Evolutionary conservation across 1,140 invertebrate species (phyloP).

Genomic region (Yoshiicerus persimilis): DNA sequence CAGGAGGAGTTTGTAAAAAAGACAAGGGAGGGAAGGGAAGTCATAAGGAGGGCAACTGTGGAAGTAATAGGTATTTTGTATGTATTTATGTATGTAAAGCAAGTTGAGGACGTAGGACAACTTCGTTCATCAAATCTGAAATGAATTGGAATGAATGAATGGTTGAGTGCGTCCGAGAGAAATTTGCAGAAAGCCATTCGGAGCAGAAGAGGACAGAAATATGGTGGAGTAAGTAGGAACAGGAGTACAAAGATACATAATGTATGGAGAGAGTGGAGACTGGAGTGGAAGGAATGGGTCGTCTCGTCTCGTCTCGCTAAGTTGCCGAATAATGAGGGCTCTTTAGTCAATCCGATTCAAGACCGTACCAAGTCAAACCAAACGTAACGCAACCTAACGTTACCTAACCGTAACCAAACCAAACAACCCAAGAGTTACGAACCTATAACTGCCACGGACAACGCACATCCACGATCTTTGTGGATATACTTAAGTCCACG

Average conservation of each 20-base stretch:
- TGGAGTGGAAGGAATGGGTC: neutral
- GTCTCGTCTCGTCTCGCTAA: neutral
- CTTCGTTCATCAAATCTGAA: constrained; percentile 22
- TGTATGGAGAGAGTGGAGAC: neutral
- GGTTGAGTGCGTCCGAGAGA: neutral
- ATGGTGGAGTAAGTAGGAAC: neutral
- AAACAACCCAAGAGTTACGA: neutral
- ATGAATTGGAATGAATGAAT: constrained; percentile 27
- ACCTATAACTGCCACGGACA: neutral
- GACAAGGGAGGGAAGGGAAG: neutral
- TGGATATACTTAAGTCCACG: neutral
- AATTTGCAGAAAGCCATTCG: neutral
- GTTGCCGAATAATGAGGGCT: constrained; percentile 7
- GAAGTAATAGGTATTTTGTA: neutral
- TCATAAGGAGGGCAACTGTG: too few relatives aligned
- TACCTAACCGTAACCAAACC: neutral
- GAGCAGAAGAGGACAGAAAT: neutral
- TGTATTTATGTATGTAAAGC: neutral
- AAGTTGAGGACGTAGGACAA: neutral
- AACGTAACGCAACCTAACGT: neutral
- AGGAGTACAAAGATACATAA: neutral
- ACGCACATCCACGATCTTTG: neutral
- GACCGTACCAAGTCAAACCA: neutral
- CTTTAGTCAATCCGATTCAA: neutral
- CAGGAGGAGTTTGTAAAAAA: neutral